A percentile compares a stretch with the other conserved stretches of the same genome.
These are phyloP conservation scores for Diogma glabrata DNA, from an alignment of 2,888 invertebrate species.

Conservation along the genomic window DNA sequence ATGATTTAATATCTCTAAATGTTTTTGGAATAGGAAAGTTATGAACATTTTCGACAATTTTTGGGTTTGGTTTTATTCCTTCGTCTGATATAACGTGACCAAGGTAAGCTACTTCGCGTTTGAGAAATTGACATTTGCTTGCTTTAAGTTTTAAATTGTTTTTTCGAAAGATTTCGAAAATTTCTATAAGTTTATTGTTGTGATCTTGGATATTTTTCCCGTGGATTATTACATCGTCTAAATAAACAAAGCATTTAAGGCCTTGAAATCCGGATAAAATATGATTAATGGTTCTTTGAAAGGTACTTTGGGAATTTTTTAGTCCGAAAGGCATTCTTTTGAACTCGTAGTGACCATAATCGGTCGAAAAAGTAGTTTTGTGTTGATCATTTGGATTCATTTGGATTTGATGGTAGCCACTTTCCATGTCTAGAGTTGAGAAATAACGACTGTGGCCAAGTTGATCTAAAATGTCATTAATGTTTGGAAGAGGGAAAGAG, in stretches of 20 bases:
- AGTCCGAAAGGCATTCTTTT: not conserved
- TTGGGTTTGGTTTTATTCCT: not conserved
- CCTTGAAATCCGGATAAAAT: not conserved
- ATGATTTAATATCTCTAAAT: not conserved
- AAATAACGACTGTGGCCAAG: not conserved
- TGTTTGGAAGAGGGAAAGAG: no score
- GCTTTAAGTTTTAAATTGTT: no score
- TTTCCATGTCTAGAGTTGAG: not conserved
- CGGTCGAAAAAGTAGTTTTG: not conserved
- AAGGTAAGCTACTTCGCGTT: not conserved
- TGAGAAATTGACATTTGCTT: no score
- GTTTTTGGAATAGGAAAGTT: no score
- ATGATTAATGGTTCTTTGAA: not conserved
- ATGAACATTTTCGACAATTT: no score
- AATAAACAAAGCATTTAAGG: not conserved
- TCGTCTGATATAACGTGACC: not conserved
- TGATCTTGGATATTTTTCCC: not conserved
- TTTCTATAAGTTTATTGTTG: not conserved
- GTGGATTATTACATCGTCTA: not conserved
- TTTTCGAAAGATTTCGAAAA: no score
- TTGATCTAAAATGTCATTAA: not conserved
- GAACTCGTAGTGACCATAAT: not conserved
- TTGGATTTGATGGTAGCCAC: not conserved
- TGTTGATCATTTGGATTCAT: not conserved
- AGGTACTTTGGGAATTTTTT: not conserved